Evolutionary conservation across 1,140 invertebrate species (phyloP), one percentile per base, ranked within the genome.

Genomic region (Leptinotarsa texana): DNA sequence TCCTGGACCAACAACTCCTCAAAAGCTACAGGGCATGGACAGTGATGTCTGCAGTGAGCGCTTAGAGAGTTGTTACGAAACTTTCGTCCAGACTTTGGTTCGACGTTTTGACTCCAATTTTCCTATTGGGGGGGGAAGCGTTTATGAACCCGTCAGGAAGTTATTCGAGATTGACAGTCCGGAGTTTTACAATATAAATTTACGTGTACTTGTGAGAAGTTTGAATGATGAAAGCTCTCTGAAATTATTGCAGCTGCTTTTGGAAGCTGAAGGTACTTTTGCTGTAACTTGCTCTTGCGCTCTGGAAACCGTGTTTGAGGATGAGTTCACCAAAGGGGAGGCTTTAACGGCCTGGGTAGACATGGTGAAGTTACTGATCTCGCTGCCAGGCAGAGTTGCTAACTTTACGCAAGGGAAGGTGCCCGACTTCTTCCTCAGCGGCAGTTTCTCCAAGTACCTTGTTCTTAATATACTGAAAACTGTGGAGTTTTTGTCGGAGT

Each of bases 371-470:
- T 80, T 90, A 33, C 73, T 94, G 57, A 83, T 90, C 0, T 91
- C 91, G 2, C 77, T 94, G 66, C 93, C 93, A 0, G 89, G 86
- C 77, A 84, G 90, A 75, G 84, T 94, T 1, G 91, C 92, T 4
- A 95, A 94, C 82, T 88, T 87, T 76, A 75, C 91, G 11, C 81
- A 90, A 63, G 84, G 82, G 1, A 84, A 90, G 62, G 83, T 89
- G 2, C 88, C 89, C 0, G 84, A 88, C 51, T 85, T 87, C n/a
- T 93, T 92, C 81, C 82, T 86, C 0, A 83, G 86, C 0, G 84
- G 88, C n/a, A 85, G 86, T 21, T 93, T 89, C 82, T 84, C 88
- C 1, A 88, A 88, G 74, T 79, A 90, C n/a, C 79, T 94, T 0
- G 83, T 88, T 18, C 88, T 88, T 77, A 91, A 93, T 77, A 80